Evolutionary conservation across 2,797 vertebrate genomes (phyloP), one percentile per base, ranked within the genome.

Genomic region (Otus scops): DNA sequence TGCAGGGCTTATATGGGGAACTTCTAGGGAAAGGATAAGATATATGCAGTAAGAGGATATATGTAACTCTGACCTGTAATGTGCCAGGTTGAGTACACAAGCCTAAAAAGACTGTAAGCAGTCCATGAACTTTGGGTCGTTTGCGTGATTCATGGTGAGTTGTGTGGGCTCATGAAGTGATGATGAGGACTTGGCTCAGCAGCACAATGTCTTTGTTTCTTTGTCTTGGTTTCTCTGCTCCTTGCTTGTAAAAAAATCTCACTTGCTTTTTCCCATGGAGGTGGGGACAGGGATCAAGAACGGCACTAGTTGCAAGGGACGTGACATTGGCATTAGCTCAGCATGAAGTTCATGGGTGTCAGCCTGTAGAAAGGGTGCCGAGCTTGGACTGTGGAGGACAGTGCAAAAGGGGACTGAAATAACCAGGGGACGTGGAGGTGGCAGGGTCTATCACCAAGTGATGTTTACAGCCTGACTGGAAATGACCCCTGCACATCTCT

Each of bases 101-200:
- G 28, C 24, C 36, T 56, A 34, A 67, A 70, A 65, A 41, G 28
- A 6, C 12, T 71, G 12, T 43, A 26, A 54, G 21, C 32, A 70
- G 32, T 7, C 24, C 20, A 2, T 8, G 53, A 50, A 45, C 24
- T 32, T 11, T 30, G 20, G 30, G 45, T n/a, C 39, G 41, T 38
- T 38, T 36, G 13, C 3, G 2, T n/a, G 30, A 54, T 28, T 54
- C 23, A 7, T 0, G 2, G 22, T 3, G 7, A 48, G 22, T 24
- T 54, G 65, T 60, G 71, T 22, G 41, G 65, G 13, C 27, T 47
- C 27, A 9, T 34, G n/a, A 41, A 53, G n/a, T 34, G 56, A 45
- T 3, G 16, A 23, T 9, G 54, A 51, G 28, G 43, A 24, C 19
- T 20, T 10, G 19, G 26, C 14, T 63, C 36, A 21, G 43, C 64